phyloP scores from a whole-genome alignment of 1,140 invertebrate genomes.

The Panagrolaimus sp. region DNA sequence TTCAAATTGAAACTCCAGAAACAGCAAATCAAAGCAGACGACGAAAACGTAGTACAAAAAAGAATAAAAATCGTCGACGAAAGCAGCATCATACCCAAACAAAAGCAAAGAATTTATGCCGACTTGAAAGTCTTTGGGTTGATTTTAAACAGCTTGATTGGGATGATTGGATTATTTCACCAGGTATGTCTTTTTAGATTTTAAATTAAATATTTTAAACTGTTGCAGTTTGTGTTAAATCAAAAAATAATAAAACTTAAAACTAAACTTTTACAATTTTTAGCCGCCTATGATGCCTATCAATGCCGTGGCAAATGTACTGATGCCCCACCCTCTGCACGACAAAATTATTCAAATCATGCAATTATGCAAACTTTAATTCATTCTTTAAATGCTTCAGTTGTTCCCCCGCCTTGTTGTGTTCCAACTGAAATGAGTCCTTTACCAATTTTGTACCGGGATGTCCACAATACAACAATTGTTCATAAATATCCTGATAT shows the following conservation, averaged over 20 bases:
- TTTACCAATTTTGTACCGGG: not conserved
- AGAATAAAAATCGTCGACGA: not conserved
- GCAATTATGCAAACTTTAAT: slow-evolving; percentile 13
- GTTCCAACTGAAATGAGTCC: not conserved
- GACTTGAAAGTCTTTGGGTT: not conserved
- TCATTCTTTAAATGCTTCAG: not conserved
- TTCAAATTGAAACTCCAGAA: slow-evolving; percentile 1
- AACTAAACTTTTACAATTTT: slow-evolving; percentile 3
- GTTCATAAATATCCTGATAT: not conserved
- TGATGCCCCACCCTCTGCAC: not conserved
- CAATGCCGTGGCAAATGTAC: slow-evolving; percentile 5
- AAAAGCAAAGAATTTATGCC: not conserved
- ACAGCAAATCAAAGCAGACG: not conserved
- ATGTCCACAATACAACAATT: not conserved
- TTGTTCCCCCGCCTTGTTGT: not conserved
- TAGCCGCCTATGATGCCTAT: not conserved
- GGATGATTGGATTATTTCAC: slow-evolving; percentile 8
- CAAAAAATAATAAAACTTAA: not conserved
- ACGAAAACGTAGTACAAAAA: not conserved
- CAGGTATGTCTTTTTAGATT: not conserved
- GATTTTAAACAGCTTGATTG: not conserved
- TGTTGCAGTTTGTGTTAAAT: not conserved
- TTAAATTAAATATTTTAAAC: no score
- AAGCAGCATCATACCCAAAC: not conserved
- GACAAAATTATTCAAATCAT: slow-evolving; percentile 12